These are phyloP conservation scores for Stomatorhinus ivindoensis DNA, from an alignment of 2,113 vertebrate genomes.

Conservation along the genomic window DNA sequence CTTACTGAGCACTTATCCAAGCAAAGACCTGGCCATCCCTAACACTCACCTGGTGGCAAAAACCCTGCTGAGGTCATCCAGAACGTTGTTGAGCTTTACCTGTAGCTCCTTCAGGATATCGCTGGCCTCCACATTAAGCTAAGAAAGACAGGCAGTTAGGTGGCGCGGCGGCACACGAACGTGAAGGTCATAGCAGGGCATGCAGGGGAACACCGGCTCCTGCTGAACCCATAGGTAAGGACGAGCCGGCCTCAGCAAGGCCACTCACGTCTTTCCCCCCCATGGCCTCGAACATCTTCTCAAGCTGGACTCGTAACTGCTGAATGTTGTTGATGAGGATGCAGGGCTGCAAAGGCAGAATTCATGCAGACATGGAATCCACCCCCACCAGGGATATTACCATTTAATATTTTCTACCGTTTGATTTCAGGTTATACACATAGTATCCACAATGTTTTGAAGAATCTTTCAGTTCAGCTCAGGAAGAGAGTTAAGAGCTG, in stretches of 20 bases:
- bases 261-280: slow-evolving; percentile 78
- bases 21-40: neutral
- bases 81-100: slow-evolving; percentile 91
- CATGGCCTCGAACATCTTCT: slow-evolving; percentile 80
- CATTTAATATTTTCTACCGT: neutral
- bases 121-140: slow-evolving; percentile 91
- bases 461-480: neutral
- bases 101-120: slow-evolving; percentile 93
- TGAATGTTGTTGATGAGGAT: slow-evolving; percentile 80
- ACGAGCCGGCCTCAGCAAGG: neutral
- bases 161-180: neutral
- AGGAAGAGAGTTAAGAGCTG: neutral
- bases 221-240: neutral
- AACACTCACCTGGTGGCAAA: slow-evolving; percentile 84
- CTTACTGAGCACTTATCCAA: neutral
- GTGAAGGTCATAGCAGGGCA: neutral
- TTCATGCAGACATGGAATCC: neutral
- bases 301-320: slow-evolving; percentile 69
- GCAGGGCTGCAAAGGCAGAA: slow-evolving; percentile 50
- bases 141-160: slow-evolving; percentile 16
- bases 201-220: neutral
- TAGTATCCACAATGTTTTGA: neutral
- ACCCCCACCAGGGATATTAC: neutral
- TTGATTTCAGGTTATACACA: neutral
- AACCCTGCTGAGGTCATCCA: slow-evolving; percentile 90